A percentile compares a stretch with the other conserved stretches of the same genome.
Conservation (phyloP, 2,797 vertebrate genomes). For the Cyprinella venusta region DNA sequence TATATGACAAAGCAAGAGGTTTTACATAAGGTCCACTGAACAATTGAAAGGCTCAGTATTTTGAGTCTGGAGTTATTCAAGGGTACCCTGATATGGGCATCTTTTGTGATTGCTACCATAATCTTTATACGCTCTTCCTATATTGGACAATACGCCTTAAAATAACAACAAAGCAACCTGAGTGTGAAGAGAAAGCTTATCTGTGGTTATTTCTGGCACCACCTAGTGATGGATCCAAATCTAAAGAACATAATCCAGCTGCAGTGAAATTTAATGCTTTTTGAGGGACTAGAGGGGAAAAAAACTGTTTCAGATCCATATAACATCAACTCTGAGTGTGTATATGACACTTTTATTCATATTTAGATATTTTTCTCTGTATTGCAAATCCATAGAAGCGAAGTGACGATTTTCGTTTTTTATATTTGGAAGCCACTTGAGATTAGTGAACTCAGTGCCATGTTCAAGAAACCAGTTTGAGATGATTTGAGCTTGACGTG, state of each 20-base stretch:
- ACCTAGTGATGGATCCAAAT: constrained; percentile 50
- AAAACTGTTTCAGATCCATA: background rate
- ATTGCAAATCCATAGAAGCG: no score
- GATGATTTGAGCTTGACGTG: constrained; percentile 39
- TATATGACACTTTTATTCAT: background rate
- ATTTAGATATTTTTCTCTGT: no score
- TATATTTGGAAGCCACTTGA: background rate
- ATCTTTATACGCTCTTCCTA: background rate
- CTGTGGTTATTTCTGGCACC: constrained; percentile 53
- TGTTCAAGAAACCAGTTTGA: background rate
- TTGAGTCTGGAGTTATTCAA: background rate
- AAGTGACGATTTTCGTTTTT: no score
- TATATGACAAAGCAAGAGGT: constrained; percentile 4
- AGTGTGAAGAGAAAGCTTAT: background rate
- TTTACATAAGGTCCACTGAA: background rate
- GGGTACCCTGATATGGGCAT: background rate
- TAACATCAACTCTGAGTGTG: background rate
- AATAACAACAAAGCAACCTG: constrained; percentile 16
- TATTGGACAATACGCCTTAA: background rate
- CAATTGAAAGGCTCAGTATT: background rate
- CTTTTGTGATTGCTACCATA: constrained; percentile 6
- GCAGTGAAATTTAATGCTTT: background rate
- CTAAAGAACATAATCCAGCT: background rate
- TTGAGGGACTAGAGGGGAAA: background rate
- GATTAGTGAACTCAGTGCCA: background rate